Base-by-base conservation (phyloP, 2,113 vertebrate species). In the Myotis lucifugus region DNA sequence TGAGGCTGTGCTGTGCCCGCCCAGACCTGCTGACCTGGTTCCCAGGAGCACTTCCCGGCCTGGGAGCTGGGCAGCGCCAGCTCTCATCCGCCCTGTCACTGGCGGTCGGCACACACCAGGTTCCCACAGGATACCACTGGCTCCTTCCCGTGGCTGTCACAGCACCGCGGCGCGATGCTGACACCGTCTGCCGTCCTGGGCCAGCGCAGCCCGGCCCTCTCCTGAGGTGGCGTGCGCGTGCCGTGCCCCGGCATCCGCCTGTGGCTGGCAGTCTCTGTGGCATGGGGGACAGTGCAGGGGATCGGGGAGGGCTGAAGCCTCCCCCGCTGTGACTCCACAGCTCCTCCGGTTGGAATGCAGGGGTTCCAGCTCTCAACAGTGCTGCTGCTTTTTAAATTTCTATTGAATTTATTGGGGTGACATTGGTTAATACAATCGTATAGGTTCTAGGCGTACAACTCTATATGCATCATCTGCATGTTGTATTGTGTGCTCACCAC, bases 81-180 rank as follows among this genome's bases (percentile, higher is more conserved):
- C 76, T 52, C 0, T 19, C 0, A 6, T 23, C 23, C 42, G 1
- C 9, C 5, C 8, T n/a, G 9, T 17, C 23, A 0, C 69, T 23
- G 40, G 76, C 1, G 19, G 79, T 19, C 6, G n/a, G 81, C 52
- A 11, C n/a, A 2, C 0, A 2, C n/a, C 10, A 7, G 42, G 23
- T 5, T 21, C 64, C 42, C 59, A 6, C 8, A 1, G 19, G 12
- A 8, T 3, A 11, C 52, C n/a, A 0, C 32, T 14, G 1, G 3
- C 11, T 29, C 64, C 29, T 37, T 11, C 64, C 64, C 1, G 5
- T 0, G 37, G 40, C 48, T 23, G 32, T 27, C 29, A 46, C 3
- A 3, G 42, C 5, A 0, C 54, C 0, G 1, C 70, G 0, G 1
- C 0, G 0, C 56, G 37, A 1, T 1, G 5, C 72, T 8, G 4